Conservation (phyloP, 2,888 invertebrate genomes). For the Mythimna vitellina region DNA sequence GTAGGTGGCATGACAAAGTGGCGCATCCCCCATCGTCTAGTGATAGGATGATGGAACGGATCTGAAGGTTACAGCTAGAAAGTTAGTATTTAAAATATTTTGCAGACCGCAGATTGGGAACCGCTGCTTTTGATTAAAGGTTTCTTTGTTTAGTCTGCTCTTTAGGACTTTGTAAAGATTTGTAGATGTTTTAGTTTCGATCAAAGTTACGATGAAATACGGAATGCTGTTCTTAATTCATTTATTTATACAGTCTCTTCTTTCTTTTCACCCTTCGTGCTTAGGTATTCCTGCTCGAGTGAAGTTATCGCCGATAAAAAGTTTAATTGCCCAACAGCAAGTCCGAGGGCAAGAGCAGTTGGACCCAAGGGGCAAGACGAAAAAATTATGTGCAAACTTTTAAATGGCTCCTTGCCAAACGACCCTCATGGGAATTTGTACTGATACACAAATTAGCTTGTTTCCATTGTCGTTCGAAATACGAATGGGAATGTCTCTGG, state of each 20-base stretch:
- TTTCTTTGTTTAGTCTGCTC: background rate
- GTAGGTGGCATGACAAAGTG: too few relatives aligned
- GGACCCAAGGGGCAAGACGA: constrained; percentile 41
- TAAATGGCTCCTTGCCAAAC: constrained; percentile 63
- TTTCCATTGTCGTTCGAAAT: constrained; percentile 37
- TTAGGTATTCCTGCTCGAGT: constrained; percentile 60
- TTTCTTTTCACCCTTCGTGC: background rate
- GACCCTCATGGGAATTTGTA: constrained; percentile 51
- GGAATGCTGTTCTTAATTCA: background rate
- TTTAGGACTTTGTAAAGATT: background rate
- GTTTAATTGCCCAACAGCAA: constrained; percentile 72
- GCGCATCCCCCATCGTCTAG: too few relatives aligned
- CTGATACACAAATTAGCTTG: constrained; percentile 55
- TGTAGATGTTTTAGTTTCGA: constrained; percentile 5
- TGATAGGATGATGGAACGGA: too few relatives aligned
- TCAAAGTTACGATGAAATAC: background rate
- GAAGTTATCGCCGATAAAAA: constrained; percentile 73
- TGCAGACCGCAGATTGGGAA: too few relatives aligned
- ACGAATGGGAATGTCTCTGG: constrained; percentile 32
- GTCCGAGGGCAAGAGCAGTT: constrained; percentile 45
- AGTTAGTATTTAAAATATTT: too few relatives aligned
- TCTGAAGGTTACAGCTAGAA: too few relatives aligned
- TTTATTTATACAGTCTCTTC: constrained; percentile 6
- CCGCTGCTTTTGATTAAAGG: too few relatives aligned
- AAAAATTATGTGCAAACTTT: constrained; percentile 72